Evolutionary conservation across 2,113 vertebrate species (phyloP).

Genomic region (Hemibates koningsi): DNA sequence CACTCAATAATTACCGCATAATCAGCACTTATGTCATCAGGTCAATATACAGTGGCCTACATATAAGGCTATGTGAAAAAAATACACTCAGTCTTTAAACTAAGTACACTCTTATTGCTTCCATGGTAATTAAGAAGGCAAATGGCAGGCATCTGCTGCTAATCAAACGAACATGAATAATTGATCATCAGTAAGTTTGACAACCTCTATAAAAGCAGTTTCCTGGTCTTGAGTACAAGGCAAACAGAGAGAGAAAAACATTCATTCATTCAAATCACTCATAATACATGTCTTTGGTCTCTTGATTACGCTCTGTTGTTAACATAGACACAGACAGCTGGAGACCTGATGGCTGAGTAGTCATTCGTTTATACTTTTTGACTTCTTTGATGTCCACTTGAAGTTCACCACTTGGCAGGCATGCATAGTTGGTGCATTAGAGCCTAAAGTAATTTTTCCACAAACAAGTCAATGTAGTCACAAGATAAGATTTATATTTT

Average conservation of each 20-base stretch:
- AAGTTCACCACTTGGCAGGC: neutral
- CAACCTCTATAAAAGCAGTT: neutral
- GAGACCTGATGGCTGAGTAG: neutral
- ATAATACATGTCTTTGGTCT: neutral
- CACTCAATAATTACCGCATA: neutral
- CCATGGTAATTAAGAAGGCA: neutral
- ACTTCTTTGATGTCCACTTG: neutral
- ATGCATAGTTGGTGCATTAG: neutral
- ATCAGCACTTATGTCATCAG: neutral
- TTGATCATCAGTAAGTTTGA: neutral
- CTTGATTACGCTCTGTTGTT: neutral
- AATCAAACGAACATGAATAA: neutral
- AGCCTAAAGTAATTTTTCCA: neutral
- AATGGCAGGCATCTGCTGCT: neutral
- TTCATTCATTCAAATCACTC: neutral
- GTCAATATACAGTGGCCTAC: neutral
- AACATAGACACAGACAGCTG: neutral
- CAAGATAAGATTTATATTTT: neutral
- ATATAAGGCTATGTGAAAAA: neutral
- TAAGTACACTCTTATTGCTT: neutral
- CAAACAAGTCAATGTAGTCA: neutral
- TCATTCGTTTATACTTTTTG: neutral
- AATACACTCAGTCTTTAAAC: neutral
- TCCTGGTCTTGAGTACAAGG: neutral
- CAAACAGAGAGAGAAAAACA: neutral